phyloP scores from a whole-genome alignment of 2,888 invertebrate genomes.

The Molanna angustata region DNA sequence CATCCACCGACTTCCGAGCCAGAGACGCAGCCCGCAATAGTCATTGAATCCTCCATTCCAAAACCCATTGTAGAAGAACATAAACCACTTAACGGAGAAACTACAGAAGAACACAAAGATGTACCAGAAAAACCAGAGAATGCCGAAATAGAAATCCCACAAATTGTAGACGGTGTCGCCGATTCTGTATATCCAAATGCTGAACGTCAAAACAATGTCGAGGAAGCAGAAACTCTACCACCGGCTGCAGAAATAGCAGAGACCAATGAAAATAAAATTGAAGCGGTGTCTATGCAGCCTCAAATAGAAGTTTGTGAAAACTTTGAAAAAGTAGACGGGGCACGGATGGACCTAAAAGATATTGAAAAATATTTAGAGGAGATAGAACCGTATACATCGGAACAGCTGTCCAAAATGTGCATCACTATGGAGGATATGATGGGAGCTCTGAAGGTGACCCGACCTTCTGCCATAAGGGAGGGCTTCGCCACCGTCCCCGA shows the following conservation, averaged over 20 bases:
- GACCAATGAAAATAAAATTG: neutral
- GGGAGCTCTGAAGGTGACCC: constrained; percentile 75
- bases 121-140: too few relatives aligned
- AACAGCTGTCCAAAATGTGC: constrained; percentile 62
- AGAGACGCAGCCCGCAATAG: too few relatives aligned
- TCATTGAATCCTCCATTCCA: too few relatives aligned
- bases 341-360: constrained; percentile 22
- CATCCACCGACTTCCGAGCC: too few relatives aligned
- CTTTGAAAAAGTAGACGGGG: constrained; percentile 9
- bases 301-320: constrained; percentile 8
- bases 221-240: too few relatives aligned
- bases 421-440: constrained; percentile 76
- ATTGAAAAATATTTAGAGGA: constrained; percentile 51
- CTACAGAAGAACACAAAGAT: too few relatives aligned
- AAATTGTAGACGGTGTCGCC: too few relatives aligned
- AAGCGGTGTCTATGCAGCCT: neutral
- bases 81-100: neutral
- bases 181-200: too few relatives aligned
- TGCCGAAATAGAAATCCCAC: too few relatives aligned
- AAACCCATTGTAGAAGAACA: neutral
- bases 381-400: constrained; percentile 58
- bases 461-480: constrained; percentile 93
- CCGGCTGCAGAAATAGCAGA: neutral
- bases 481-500: constrained; percentile 98
- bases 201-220: too few relatives aligned